These are phyloP conservation scores for Centropristis striata DNA, from an alignment of 2,113 vertebrate species.

Conservation along the genomic window DNA sequence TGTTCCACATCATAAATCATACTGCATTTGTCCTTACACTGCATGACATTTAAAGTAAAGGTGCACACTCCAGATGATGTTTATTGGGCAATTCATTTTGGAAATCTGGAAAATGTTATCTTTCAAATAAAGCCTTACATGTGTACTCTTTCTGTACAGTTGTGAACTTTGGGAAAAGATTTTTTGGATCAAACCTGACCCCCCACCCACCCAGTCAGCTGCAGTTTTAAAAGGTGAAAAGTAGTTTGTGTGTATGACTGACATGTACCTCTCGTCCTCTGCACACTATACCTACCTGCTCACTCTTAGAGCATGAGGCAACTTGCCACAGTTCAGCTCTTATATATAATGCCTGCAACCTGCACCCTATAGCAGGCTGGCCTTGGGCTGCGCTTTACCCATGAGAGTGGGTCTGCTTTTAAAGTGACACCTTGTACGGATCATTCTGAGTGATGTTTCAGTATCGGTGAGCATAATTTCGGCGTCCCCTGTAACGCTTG, in stretches of 20 bases:
- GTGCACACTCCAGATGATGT: conserved; percentile 1
- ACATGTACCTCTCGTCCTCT: not conserved
- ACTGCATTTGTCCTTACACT: not conserved
- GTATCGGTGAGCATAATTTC: not conserved
- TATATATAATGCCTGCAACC: conserved; percentile 34
- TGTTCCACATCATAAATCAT: conserved; percentile 22
- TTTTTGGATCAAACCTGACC: no score
- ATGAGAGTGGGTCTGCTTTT: not conserved
- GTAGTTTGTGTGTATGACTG: conserved; percentile 1
- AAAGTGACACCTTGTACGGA: not conserved
- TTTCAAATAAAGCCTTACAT: no score
- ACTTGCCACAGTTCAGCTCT: conserved; percentile 32
- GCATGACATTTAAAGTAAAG: conserved; percentile 2
- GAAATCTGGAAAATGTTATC: no score
- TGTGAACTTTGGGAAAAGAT: no score
- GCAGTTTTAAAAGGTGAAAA: no score
- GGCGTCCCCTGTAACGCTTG: not conserved
- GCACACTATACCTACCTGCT: not conserved
- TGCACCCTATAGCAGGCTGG: not conserved
- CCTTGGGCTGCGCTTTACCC: not conserved
- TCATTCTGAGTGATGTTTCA: not conserved
- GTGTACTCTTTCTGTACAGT: no score
- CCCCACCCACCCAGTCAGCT: no score
- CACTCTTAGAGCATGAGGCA: conserved; percentile 15
- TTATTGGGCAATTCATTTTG: no score